Evolutionary conservation across 64 coral and sea anemone species (phyloP).

Genomic region (Montipora foliosa): DNA sequence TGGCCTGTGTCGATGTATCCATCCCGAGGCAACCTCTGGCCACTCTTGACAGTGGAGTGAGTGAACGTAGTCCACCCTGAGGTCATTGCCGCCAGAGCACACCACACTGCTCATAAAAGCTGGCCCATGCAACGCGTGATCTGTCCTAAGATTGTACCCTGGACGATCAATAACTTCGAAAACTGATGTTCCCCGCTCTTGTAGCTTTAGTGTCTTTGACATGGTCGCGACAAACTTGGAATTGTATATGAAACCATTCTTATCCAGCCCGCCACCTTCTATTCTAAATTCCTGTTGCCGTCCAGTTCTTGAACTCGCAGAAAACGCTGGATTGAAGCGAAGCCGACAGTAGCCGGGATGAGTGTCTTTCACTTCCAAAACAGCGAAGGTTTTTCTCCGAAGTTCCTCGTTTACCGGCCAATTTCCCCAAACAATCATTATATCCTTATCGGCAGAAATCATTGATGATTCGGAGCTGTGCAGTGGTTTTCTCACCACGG

Average conservation of each 20-base stretch:
- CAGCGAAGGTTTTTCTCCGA: constrained; percentile 27
- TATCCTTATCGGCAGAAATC: constrained; percentile 3
- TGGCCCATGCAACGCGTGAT: constrained; percentile 5
- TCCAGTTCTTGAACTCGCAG: not conserved
- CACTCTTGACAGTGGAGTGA: constrained; percentile 30
- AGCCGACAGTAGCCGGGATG: not conserved
- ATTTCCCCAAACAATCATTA: constrained; percentile 21
- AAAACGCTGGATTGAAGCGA: constrained; percentile 11
- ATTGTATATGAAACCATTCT: constrained; percentile 15
- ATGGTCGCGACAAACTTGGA: constrained; percentile 12
- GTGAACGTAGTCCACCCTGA: constrained; percentile 21
- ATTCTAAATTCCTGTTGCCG: not conserved
- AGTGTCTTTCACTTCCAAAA: constrained; percentile 3
- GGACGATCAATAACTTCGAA: constrained; percentile 8
- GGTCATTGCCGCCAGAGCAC: constrained; percentile 5
- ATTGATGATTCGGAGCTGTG: not conserved
- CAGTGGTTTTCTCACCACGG: constrained; percentile 2
- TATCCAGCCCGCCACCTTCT: not conserved
- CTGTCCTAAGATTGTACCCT: constrained; percentile 16
- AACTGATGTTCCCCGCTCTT: not conserved
- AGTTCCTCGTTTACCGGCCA: constrained; percentile 1
- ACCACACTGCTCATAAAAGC: not conserved
- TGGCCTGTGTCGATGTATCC: constrained; percentile 12
- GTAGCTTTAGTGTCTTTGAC: not conserved
- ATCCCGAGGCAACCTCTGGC: constrained; percentile 24